Conservation (phyloP, 92 coral and sea anemone genomes). For the Parazoanthus darwini region DNA sequence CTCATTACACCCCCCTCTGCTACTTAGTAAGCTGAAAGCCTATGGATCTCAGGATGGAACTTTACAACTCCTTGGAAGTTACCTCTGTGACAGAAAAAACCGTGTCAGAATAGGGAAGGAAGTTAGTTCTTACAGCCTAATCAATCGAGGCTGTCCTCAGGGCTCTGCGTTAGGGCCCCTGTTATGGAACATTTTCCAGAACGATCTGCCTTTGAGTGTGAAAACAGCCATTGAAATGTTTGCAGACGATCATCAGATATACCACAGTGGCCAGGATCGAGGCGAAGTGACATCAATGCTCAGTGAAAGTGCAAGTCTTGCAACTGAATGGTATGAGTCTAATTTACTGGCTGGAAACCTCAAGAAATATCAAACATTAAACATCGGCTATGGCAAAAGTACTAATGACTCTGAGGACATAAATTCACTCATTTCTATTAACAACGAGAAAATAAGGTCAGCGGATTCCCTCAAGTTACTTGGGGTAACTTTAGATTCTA, state of each 20-base stretch:
- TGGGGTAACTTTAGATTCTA: constrained; percentile 17
- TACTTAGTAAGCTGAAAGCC: constrained; percentile 51
- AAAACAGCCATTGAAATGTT: no score
- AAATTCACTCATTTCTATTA: not conserved
- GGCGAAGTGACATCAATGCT: not conserved
- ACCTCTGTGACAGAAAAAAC: constrained; percentile 37
- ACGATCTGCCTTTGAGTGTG: no score
- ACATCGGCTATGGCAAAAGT: not conserved
- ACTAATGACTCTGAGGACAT: not conserved
- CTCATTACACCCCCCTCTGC: constrained; percentile 44
- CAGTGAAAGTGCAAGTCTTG: not conserved
- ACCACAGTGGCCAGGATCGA: not conserved
- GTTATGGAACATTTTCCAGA: no score
- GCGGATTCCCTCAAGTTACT: not conserved
- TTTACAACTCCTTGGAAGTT: constrained; percentile 43
- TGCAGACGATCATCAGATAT: not conserved
- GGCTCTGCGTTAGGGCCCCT: no score
- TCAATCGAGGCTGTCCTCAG: constrained; percentile 58
- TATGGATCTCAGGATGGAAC: constrained; percentile 52
- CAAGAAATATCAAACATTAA: not conserved
- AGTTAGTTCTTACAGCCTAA: constrained; percentile 43
- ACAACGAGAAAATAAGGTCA: no score
- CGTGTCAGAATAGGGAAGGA: constrained; percentile 48
- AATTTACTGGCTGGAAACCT: not conserved
- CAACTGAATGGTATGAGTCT: not conserved